phyloP scores from a whole-genome alignment of 2,888 invertebrate genomes.

The Microctonus brassicae region DNA sequence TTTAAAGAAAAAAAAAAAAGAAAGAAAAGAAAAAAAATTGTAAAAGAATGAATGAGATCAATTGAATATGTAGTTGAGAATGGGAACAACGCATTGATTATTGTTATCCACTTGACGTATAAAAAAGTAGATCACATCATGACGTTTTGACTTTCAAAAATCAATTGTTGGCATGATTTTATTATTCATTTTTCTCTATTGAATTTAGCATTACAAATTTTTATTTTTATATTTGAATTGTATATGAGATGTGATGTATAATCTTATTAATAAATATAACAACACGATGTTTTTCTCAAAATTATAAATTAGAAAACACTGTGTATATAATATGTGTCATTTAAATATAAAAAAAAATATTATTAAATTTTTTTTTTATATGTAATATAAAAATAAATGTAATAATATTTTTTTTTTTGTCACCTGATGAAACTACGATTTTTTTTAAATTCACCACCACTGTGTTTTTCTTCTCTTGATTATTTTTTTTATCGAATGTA shows the following conservation, averaged over 20 bases:
- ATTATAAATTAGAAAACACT: no score
- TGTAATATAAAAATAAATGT: no score
- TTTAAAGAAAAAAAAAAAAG: conserved; percentile 2
- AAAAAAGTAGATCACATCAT: neutral
- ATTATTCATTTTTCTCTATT: neutral
- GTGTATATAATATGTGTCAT: no score
- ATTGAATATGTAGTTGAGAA: neutral
- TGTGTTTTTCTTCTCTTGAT: neutral
- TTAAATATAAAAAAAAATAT: no score
- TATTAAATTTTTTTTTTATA: no score
- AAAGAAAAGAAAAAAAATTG: conserved; percentile 8
- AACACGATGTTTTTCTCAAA: no score
- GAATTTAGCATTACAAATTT: neutral
- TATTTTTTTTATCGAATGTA: neutral
- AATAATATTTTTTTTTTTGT: neutral
- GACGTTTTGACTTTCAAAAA: neutral
- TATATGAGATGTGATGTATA: no score
- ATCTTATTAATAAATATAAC: no score
- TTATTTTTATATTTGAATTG: no score
- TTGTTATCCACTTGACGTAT: conserved; percentile 6
- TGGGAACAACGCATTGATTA: neutral
- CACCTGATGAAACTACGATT: neutral
- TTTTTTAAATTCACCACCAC: neutral
- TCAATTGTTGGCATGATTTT: neutral
- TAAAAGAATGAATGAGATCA: conserved; percentile 20